Evolutionary conservation across 2,797 vertebrate species (phyloP), one percentile per base, ranked within the genome.

Genomic region (Gorsachius magnificus): DNA sequence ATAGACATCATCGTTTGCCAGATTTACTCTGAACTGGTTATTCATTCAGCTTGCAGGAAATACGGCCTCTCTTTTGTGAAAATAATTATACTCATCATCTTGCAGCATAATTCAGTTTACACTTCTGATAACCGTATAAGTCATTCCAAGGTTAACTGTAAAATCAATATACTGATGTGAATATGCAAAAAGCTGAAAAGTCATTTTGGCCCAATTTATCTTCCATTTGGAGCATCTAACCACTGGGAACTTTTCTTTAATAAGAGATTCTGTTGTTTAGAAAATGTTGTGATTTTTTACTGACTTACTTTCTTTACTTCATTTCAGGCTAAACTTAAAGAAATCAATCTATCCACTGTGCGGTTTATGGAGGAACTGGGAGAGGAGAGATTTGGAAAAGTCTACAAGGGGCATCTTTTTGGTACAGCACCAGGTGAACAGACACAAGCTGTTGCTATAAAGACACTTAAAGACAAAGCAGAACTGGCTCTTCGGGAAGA

Each of bases 281-380:
- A 28, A 94, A 63, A 45, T 3, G 22, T 7, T 31, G 25, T 38
- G 28, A 19, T 11, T 36, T 90, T 78, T 90, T 46, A 81, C 33
- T 19, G 31, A n/a, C 26, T 70, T 54, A 45, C 9, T n/a, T 53
- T 24, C 25, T 94, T 87, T 83, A 25, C 64, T 95, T 93, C 3
- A 38, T 97, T 92, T 83, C 97, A 99, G 99, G 97, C 97, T 71
- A 99, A 99, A 97, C 98, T 99, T 83, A 98, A 99, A 95, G 99
- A 99, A 98, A 98, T 99, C 87, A 99, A 98, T 94, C 92, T 99
- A 76, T 99, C 99, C 16, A 98, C 99, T 0, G 98, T 99, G 70
- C 97, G 99, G 16, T 99, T 99, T 95, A 99, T 99, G 99, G 99
- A 99, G 94, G 99, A 99, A 65, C 98, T 99, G 6, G 99, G 99